These are phyloP conservation scores for Cirrhinus molitorella DNA, from an alignment of 2,797 vertebrate genomes.

Conservation along the genomic window DNA sequence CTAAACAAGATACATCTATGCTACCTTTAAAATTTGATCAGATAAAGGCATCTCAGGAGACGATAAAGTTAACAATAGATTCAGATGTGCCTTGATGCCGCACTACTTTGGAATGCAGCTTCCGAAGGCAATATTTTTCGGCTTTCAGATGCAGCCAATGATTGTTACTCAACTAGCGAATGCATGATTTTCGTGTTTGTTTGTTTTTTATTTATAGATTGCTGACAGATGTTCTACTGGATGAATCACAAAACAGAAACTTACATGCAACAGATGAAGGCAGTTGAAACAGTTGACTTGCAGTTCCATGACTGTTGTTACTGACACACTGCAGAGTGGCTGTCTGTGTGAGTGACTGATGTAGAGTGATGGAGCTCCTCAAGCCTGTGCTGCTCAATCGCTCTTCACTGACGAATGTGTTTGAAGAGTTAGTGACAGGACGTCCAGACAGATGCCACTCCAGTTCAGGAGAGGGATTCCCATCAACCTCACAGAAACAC, in stretches of 20 bases:
- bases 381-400: neutral
- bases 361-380: neutral
- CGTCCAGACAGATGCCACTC: constrained; percentile 8
- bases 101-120: too few relatives aligned
- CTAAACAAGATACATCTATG: too few relatives aligned
- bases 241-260: neutral
- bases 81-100: neutral
- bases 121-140: neutral
- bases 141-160: neutral
- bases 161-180: too few relatives aligned
- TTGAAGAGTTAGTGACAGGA: constrained; percentile 3
- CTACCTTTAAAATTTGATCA: too few relatives aligned
- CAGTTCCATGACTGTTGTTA: constrained; percentile 28
- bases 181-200: too few relatives aligned
- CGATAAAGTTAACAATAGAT: neutral
- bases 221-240: too few relatives aligned
- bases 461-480: constrained; percentile 3
- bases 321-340: neutral
- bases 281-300: neutral
- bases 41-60: too few relatives aligned
- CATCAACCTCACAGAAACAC: constrained; percentile 32
- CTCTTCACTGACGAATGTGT: neutral
- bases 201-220: too few relatives aligned
- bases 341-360: neutral
- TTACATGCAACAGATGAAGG: neutral